Evolutionary conservation across 1,140 invertebrate genomes (phyloP).

Genomic region (Atta cephalotes): DNA sequence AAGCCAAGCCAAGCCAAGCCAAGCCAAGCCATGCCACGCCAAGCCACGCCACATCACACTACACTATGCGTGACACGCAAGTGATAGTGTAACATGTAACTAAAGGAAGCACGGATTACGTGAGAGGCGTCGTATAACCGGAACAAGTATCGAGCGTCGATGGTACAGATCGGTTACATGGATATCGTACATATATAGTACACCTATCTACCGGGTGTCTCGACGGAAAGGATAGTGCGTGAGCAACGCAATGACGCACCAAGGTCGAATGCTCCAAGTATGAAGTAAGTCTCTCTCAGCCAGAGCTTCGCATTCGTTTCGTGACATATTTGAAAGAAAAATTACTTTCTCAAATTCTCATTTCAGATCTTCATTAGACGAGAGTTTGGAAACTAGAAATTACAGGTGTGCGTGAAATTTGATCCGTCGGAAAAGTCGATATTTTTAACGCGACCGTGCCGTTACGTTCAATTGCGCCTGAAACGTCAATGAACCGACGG

Average conservation of each 20-base stretch:
- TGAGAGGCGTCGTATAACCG: background rate
- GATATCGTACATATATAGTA: background rate
- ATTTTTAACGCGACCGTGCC: background rate
- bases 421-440: background rate
- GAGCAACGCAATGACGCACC: background rate
- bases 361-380: background rate
- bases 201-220: slow-evolving; percentile 10
- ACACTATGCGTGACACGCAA: background rate
- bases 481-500: slow-evolving; percentile 18
- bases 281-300: background rate
- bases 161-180: slow-evolving; percentile 43
- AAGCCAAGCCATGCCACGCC: background rate
- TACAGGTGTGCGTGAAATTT: background rate
- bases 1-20: background rate
- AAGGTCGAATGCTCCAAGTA: background rate
- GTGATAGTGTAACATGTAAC: slow-evolving; percentile 16
- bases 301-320: background rate
- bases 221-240: background rate
- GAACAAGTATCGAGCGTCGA: slow-evolving; percentile 44
- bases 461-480: slow-evolving; percentile 9
- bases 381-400: background rate
- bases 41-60: background rate
- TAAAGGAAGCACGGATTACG: slow-evolving; percentile 45
- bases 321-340: background rate
- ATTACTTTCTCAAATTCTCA: background rate